Evolutionary conservation across 2,888 invertebrate species (phyloP).

Genomic region (Heteromyza rotundicornis): DNA sequence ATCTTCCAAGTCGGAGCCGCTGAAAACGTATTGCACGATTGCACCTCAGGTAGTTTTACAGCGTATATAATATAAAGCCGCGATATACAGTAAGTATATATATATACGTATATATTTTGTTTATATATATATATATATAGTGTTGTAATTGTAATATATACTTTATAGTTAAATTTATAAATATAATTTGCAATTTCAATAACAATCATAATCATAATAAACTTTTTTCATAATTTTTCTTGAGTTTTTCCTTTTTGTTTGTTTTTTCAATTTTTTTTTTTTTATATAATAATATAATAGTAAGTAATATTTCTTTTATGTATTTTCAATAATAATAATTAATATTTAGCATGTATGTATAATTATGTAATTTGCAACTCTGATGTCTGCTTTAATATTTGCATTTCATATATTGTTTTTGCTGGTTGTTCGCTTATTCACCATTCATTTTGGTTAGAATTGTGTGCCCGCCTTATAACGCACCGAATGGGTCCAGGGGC

Average conservation of each 20-base stretch:
- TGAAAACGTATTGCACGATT: too few species aligned
- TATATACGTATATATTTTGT: too few species aligned
- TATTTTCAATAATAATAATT: slow-evolving; percentile 31
- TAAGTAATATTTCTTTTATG: too few species aligned
- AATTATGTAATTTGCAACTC: slow-evolving; percentile 7
- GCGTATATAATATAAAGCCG: too few species aligned
- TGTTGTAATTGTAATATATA: slow-evolving; percentile 2
- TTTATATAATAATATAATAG: slow-evolving; percentile 32
- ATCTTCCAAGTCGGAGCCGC: too few species aligned
- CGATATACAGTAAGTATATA: too few species aligned
- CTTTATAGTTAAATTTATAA: slow-evolving; percentile 11
- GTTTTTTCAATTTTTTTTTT: slow-evolving; percentile 12
- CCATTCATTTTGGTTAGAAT: not conserved
- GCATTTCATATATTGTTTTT: not conserved
- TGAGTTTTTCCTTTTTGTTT: slow-evolving; percentile 7
- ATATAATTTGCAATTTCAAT: slow-evolving; percentile 32
- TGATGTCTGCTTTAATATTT: not conserved
- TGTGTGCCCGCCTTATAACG: slow-evolving; percentile 56
- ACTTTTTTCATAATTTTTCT: slow-evolving; percentile 29
- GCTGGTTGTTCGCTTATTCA: not conserved
- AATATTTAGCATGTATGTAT: slow-evolving; percentile 21
- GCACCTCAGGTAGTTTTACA: too few species aligned
- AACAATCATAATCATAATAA: slow-evolving; percentile 34
- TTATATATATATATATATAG: too few species aligned
- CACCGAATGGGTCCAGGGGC: slow-evolving; percentile 67